Percentiles rank a stretch among this genome's conserved stretches.
Conservation (phyloP, 2,797 vertebrate genomes). For the Crenichthys baileyi region DNA sequence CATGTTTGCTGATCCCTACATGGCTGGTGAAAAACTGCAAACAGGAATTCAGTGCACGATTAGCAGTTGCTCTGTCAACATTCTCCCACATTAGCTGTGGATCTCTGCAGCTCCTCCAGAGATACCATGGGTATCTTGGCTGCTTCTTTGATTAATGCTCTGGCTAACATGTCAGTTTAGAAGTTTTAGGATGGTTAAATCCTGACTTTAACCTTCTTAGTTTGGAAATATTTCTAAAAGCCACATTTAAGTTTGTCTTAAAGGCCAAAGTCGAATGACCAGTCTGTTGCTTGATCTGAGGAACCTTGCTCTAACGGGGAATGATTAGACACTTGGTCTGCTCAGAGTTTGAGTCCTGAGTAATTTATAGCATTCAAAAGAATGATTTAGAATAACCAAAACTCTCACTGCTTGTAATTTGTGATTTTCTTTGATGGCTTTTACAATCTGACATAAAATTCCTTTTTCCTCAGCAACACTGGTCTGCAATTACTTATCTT, state of each 20-base stretch:
- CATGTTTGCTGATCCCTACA: background rate
- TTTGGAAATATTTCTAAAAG: too few species aligned
- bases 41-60: background rate
- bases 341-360: background rate
- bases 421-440: constrained; percentile 35
- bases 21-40: background rate
- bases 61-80: background rate
- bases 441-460: constrained; percentile 34
- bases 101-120: background rate
- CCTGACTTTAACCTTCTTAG: background rate
- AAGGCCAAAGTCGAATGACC: too few species aligned
- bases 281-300: background rate
- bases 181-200: background rate
- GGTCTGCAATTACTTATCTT: constrained; percentile 23
- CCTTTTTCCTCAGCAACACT: constrained; percentile 34
- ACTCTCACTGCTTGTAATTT: constrained; percentile 43
- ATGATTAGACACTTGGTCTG: background rate
- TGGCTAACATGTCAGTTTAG: background rate
- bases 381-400: background rate
- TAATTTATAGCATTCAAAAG: background rate
- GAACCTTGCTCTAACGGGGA: background rate
- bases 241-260: background rate
- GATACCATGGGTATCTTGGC: background rate
- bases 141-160: background rate
- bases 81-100: background rate